Percentiles rank a stretch among this genome's conserved stretches.
These are phyloP conservation scores for Hoplodrina blanda DNA, from an alignment of 2,888 invertebrate genomes.

Conservation along the genomic window DNA sequence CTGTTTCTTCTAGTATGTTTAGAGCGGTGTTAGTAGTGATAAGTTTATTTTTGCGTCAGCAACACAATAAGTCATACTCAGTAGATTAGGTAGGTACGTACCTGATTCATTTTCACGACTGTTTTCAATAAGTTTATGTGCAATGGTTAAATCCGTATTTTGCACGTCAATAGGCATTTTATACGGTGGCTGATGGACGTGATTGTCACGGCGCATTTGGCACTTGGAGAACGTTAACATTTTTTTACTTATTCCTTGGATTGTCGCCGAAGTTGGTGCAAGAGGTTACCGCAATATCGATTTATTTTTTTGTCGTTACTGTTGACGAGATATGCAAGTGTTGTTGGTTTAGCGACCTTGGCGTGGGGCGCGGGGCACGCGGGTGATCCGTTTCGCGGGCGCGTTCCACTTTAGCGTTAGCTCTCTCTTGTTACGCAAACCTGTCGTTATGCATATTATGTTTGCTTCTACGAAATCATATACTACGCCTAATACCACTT, in stretches of 20 bases:
- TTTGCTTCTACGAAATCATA: slow-evolving; percentile 83
- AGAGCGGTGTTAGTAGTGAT: slow-evolving; percentile 8
- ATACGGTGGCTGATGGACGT: slow-evolving; percentile 14
- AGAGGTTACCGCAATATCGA: slow-evolving; percentile 62
- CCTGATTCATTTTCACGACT: slow-evolving; percentile 11
- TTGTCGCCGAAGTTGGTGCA: slow-evolving; percentile 50
- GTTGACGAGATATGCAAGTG: slow-evolving; percentile 63
- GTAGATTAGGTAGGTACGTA: slow-evolving; percentile 6
- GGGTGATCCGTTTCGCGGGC: slow-evolving; percentile 85
- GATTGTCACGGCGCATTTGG: slow-evolving; percentile 29
- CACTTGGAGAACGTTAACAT: slow-evolving; percentile 13
- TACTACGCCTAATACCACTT: slow-evolving; percentile 82
- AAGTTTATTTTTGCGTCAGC: slow-evolving; percentile 12
- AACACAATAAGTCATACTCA: slow-evolving; percentile 20
- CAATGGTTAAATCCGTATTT: slow-evolving; percentile 16
- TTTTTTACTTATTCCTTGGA: slow-evolving; percentile 36
- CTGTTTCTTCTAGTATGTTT: slow-evolving; percentile 27
- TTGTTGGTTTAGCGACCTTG: slow-evolving; percentile 78
- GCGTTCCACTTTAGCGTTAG: slow-evolving; percentile 87
- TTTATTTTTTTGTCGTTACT: slow-evolving; percentile 54
- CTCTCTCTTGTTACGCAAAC: slow-evolving; percentile 91
- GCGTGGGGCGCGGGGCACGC: slow-evolving; percentile 75
- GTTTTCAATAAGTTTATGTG: slow-evolving; percentile 29
- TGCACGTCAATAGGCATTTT: slow-evolving; percentile 4
- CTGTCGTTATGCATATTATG: slow-evolving; percentile 89